Evolutionary conservation across 2,113 vertebrate species (phyloP), one percentile per base, ranked within the genome.

Genomic region (Arizona elegans): DNA sequence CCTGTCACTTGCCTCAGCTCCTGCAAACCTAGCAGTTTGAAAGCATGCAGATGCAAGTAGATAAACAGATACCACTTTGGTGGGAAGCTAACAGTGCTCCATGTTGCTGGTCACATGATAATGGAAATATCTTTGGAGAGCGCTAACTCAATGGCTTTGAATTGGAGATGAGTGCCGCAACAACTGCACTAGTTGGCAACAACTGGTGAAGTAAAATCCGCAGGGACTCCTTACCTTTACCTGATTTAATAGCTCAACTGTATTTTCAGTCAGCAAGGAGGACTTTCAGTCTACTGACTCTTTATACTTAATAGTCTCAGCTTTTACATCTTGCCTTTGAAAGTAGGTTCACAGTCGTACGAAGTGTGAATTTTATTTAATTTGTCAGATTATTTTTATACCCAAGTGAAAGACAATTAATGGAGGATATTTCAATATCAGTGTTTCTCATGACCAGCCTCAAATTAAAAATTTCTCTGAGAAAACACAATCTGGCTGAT

Each of bases 361-460:
- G 5, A 9, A 47, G 85, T 47, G 65, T 47, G 33, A 81, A 81
- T 81, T 81, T 81, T 21, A 81, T 81, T 81, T 43, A 81, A 38
- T 81, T 43, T 81, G 24, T 94, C 88, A 56, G 90, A 7, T 94
- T 95, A 50, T 91, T 94, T 4, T 50, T 53, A 70, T 87, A 12
- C 62, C 15, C 88, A 90, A 91, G 10, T 70, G 17, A 43, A 81
- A 23, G 87, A 26, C 5, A 29, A 19, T 89, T 29, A 1, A 47
- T 65, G 19, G 38, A 92, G n/a, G 33, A 47, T 38, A 87, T 50
- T 17, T 53, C 33, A 85, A 86, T 38, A 53, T 89, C n/a, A 59
- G 24, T 91, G 15, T 23, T n/a, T 29, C 24, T 53, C 55, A 21
- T 65, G 65, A 24, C 58, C 23, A 75, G 19, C 29, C 13, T 55